These are phyloP conservation scores for Antechinus flavipes DNA, from an alignment of 2,113 vertebrate species.

Conservation along the genomic window DNA sequence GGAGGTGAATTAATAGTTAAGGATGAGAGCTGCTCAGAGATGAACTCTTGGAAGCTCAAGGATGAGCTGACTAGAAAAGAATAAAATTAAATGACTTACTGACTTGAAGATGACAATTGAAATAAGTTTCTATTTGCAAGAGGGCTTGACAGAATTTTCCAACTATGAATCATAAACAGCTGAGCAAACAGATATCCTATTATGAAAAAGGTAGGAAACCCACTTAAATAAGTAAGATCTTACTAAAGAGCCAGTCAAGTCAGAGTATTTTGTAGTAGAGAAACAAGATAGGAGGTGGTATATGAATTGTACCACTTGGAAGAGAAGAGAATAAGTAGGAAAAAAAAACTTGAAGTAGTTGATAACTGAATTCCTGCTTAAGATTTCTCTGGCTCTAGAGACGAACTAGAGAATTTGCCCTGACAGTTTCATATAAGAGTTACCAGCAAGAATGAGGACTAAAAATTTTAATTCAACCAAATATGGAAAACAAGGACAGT, in stretches of 20 bases:
- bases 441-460: neutral
- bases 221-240: neutral
- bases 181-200: neutral
- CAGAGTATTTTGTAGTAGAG: neutral
- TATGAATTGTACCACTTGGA: neutral
- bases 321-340: neutral
- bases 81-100: neutral
- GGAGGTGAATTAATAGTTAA: neutral
- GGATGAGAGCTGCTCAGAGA: neutral
- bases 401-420: neutral
- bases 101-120: neutral
- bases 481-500: neutral
- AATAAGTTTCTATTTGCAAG: neutral
- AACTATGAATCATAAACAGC: neutral
- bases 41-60: neutral
- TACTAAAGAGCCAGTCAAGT: neutral
- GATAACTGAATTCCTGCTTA: neutral
- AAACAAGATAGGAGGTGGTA: neutral
- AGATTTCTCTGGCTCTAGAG: neutral
- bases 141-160: neutral
- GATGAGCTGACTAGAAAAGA: neutral
- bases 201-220: neutral
- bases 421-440: neutral
- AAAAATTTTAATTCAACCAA: neutral
- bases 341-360: neutral